phyloP scores from a whole-genome alignment of 2,113 vertebrate genomes.

The Podilymbus podiceps region DNA sequence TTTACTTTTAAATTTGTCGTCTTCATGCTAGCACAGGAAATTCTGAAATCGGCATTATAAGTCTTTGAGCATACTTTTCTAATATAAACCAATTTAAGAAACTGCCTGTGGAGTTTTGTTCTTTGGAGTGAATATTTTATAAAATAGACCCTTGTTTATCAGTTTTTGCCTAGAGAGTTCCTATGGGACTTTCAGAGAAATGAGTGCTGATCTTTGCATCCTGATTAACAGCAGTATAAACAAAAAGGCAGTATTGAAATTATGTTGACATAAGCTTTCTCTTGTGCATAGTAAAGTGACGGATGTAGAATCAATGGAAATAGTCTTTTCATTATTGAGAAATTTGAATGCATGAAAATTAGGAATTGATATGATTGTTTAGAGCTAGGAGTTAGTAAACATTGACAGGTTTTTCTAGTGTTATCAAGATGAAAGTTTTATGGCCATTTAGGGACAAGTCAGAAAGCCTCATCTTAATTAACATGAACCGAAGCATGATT shows the following conservation, averaged over 20 bases:
- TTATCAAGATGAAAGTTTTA: neutral
- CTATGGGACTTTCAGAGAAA: neutral
- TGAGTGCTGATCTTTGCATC: neutral
- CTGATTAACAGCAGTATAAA: neutral
- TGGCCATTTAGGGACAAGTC: neutral
- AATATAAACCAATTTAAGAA: neutral
- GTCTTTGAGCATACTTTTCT: neutral
- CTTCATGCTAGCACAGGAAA: neutral
- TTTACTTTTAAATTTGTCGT: neutral
- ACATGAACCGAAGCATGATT: fast-evolving
- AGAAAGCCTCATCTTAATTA: neutral
- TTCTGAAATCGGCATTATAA: neutral
- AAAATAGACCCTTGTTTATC: neutral
- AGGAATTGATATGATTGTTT: neutral
- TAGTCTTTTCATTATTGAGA: neutral
- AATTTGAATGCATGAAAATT: slow-evolving; percentile 9
- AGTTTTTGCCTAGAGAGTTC: neutral
- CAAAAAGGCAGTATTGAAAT: neutral
- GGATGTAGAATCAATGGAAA: neutral
- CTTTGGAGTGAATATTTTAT: neutral
- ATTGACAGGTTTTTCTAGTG: neutral
- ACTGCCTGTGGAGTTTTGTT: neutral
- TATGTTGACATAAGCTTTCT: slow-evolving; percentile 28
- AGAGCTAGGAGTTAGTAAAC: neutral
- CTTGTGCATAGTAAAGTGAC: neutral